Evolutionary conservation across 2,888 invertebrate genomes (phyloP).

Genomic region (Coelopa pilipes): DNA sequence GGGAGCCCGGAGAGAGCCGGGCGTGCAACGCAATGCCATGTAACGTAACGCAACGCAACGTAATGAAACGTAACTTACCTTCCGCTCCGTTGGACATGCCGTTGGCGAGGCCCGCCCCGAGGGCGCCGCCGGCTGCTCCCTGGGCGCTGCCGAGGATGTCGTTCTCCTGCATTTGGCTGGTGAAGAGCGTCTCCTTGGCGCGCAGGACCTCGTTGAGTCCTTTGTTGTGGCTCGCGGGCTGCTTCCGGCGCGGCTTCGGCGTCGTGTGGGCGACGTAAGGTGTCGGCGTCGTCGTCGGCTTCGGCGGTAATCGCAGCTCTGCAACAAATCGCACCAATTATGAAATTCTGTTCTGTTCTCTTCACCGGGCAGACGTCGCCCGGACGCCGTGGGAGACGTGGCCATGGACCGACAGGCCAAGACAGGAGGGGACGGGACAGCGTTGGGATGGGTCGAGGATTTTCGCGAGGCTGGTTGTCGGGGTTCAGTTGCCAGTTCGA

Average conservation of each 20-base stretch:
- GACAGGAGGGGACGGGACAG: no score
- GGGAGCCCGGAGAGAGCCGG: no score
- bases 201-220: constrained; percentile 66
- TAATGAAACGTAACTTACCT: constrained; percentile 59
- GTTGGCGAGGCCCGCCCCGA: constrained; percentile 53
- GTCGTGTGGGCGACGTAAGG: constrained; percentile 62
- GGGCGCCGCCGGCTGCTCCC: constrained; percentile 43
- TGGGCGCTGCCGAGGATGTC: constrained; percentile 51
- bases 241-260: constrained; percentile 63
- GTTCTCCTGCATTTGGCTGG: constrained; percentile 65
- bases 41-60: no score
- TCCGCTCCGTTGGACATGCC: constrained; percentile 61
- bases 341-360: constrained; percentile 44
- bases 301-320: constrained; percentile 66
- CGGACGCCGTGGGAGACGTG: not conserved
- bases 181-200: constrained; percentile 63
- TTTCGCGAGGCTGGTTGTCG: no score
- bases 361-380: not conserved
- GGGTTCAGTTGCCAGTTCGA: no score
- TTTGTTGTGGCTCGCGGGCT: constrained; percentile 59
- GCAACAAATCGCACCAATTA: constrained; percentile 60
- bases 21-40: no score
- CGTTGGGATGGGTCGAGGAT: no score
- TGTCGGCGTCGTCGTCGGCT: constrained; percentile 63
- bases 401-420: no score